Conservation (phyloP, 2,797 vertebrate genomes). For the Morus bassanus region DNA sequence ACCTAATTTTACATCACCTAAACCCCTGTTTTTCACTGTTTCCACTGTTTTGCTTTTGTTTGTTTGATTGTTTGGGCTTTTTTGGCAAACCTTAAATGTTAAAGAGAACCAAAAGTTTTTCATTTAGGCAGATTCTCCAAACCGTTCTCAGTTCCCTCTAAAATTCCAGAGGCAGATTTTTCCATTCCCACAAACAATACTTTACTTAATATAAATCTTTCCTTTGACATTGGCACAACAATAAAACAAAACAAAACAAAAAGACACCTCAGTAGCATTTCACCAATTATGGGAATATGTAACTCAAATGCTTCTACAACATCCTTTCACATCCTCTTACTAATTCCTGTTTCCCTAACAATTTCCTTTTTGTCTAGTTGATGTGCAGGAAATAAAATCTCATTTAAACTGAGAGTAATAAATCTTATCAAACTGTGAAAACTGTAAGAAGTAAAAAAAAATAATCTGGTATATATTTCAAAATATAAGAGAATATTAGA, state of each 20-base stretch:
- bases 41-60: not conserved
- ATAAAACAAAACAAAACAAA: not conserved
- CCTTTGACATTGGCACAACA: not conserved
- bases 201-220: not conserved
- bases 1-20: not conserved
- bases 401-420: not conserved
- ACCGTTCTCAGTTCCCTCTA: not conserved
- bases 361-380: not conserved
- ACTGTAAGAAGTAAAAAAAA: not conserved
- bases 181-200: not conserved
- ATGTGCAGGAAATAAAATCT: not conserved
- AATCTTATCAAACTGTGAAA: not conserved
- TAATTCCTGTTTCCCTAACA: not conserved
- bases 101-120: not conserved
- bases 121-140: not conserved
- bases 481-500: not conserved
- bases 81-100: not conserved
- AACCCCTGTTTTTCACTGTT: not conserved
- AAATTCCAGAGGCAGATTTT: not conserved
- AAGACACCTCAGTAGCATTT: not conserved
- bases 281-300: not conserved
- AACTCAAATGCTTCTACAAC: not conserved
- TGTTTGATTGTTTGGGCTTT: no score
- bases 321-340: not conserved
- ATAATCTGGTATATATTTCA: not conserved